phyloP scores from a whole-genome alignment of 2,113 vertebrate genomes.

The Dipodomys merriami region DNA sequence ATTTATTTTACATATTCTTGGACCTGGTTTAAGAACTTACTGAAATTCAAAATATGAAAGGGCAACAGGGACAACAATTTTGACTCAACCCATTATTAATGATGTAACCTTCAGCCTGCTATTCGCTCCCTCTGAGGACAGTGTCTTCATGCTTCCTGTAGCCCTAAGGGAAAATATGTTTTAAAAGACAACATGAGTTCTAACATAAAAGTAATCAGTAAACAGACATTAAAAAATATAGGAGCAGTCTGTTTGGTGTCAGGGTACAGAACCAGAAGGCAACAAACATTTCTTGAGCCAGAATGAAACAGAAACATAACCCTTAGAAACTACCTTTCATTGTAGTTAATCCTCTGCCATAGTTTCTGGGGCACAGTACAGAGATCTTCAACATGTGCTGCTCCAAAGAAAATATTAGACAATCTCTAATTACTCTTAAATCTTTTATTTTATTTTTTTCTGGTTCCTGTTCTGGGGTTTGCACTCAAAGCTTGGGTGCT shows the following conservation, averaged over 20 bases:
- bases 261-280: neutral
- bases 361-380: neutral
- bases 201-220: neutral
- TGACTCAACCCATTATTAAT: slow-evolving; percentile 24
- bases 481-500: too few species aligned
- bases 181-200: neutral
- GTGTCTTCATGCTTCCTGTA: neutral
- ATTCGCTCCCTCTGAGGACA: neutral
- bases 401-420: slow-evolving; percentile 30
- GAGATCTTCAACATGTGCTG: neutral
- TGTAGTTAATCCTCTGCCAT: neutral
- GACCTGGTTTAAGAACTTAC: neutral
- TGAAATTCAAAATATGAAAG: slow-evolving; percentile 30
- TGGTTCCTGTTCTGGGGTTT: too few species aligned
- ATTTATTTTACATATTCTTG: slow-evolving; percentile 34
- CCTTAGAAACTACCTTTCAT: neutral
- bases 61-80: neutral
- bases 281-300: neutral
- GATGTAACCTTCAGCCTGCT: neutral
- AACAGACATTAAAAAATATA: neutral
- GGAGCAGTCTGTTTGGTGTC: neutral
- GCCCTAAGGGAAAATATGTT: neutral
- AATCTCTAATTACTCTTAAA: slow-evolving; percentile 15
- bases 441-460: neutral
- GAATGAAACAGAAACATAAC: neutral